Percentiles rank a stretch among this genome's conserved stretches.
Conservation (phyloP, 2,113 vertebrate genomes). For the Elephantulus edwardii region DNA sequence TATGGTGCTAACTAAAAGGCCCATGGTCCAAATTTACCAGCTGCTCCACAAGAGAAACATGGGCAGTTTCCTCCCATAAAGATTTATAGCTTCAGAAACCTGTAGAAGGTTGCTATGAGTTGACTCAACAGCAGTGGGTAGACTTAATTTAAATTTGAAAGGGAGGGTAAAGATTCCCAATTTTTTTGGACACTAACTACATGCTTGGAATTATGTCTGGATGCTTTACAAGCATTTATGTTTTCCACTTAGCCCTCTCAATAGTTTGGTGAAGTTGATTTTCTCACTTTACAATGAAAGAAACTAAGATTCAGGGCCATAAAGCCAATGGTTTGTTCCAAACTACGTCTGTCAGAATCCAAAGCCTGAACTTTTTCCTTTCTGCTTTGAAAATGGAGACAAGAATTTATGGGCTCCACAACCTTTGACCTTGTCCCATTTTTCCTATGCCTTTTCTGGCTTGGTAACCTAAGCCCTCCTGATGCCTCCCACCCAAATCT, state of each 20-base stretch:
- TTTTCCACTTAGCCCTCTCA: neutral
- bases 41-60: neutral
- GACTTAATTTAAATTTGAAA: too few species aligned
- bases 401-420: neutral
- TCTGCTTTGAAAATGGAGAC: neutral
- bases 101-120: too few species aligned
- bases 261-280: neutral
- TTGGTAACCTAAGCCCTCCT: neutral
- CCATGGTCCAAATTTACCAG: too few species aligned
- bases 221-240: neutral
- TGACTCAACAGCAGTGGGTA: too few species aligned
- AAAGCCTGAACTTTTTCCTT: neutral
- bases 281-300: neutral
- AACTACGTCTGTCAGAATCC: neutral
- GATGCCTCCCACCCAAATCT: neutral
- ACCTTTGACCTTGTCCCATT: neutral
- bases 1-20: too few species aligned
- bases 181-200: neutral
- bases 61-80: too few species aligned
- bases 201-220: neutral
- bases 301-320: neutral
- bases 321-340: neutral
- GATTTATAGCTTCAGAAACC: too few species aligned
- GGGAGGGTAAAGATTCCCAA: neutral
- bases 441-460: neutral